These are phyloP conservation scores for Paramacrobiotus metropolitanus DNA, from an alignment of 1,140 invertebrate genomes.

Conservation along the genomic window DNA sequence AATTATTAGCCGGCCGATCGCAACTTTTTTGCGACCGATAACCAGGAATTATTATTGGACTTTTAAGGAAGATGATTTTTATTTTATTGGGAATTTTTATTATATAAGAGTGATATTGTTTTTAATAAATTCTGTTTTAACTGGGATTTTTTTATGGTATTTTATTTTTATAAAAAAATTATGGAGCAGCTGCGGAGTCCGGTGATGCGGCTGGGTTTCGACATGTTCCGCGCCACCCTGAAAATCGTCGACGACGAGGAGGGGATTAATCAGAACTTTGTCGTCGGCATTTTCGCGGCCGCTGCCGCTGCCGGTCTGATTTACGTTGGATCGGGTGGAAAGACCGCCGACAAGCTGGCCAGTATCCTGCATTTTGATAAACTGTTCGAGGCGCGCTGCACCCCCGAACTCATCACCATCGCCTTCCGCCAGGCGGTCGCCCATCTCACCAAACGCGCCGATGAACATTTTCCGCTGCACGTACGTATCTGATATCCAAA, in stretches of 20 bases:
- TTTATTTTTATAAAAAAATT: too few species aligned
- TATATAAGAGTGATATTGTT: too few species aligned
- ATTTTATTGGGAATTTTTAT: too few species aligned
- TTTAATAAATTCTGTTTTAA: too few species aligned
- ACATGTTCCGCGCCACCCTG: neutral
- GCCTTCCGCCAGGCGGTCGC: neutral
- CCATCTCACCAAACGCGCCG: neutral
- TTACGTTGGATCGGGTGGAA: neutral
- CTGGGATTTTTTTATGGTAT: too few species aligned
- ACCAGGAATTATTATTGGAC: too few species aligned
- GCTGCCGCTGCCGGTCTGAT: neutral
- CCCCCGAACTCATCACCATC: neutral
- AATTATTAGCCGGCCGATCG: too few species aligned
- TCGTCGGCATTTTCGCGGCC: neutral
- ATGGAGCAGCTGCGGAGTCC: neutral
- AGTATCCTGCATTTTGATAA: neutral
- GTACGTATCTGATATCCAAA: too few species aligned
- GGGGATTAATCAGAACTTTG: neutral
- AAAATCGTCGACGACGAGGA: neutral
- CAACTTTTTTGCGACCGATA: too few species aligned
- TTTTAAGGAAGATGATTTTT: too few species aligned
- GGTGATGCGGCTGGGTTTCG: neutral
- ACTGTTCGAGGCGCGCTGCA: neutral
- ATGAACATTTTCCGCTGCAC: neutral
- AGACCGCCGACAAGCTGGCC: neutral